These are phyloP conservation scores for Yponomeuta cagnagella DNA, from an alignment of 2,888 invertebrate genomes.

Conservation along the genomic window DNA sequence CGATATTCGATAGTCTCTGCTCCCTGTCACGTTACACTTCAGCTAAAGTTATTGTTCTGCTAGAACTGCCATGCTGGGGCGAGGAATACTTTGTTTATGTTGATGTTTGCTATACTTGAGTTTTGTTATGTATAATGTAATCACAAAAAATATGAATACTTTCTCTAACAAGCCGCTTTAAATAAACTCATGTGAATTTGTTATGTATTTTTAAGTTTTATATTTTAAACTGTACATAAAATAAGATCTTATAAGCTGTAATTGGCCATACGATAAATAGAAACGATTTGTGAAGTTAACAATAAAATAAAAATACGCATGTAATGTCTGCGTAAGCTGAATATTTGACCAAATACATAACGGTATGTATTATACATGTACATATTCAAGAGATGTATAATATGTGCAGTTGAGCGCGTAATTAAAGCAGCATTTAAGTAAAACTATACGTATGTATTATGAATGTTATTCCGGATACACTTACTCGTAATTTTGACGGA, in stretches of 20 bases:
- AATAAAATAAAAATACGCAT: slow-evolving; percentile 3
- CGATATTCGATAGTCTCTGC: not conserved
- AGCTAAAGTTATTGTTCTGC: not conserved
- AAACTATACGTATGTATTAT: slow-evolving; percentile 12
- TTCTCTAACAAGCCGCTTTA: slow-evolving; percentile 57
- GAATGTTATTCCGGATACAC: no score
- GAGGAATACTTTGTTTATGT: slow-evolving; percentile 51
- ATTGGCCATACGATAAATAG: slow-evolving; percentile 36
- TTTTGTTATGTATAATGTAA: slow-evolving; percentile 53
- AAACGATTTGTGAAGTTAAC: slow-evolving; percentile 14
- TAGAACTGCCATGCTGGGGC: not conserved
- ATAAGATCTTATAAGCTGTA: slow-evolving; percentile 56
- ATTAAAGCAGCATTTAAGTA: slow-evolving; percentile 28
- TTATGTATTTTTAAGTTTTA: slow-evolving; percentile 74
- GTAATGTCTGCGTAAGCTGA: slow-evolving; percentile 19
- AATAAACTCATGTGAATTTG: slow-evolving; percentile 49
- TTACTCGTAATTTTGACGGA: no score
- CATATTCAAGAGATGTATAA: slow-evolving; percentile 20
- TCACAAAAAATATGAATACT: slow-evolving; percentile 57
- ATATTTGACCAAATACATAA: slow-evolving; percentile 30
- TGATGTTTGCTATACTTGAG: slow-evolving; percentile 63
- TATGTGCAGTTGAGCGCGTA: slow-evolving; percentile 25
- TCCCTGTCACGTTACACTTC: not conserved
- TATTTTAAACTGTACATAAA: slow-evolving; percentile 62
- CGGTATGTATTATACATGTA: slow-evolving; percentile 24